phyloP scores from a whole-genome alignment of 2,797 vertebrate genomes.

The Artibeus jamaicensis region DNA sequence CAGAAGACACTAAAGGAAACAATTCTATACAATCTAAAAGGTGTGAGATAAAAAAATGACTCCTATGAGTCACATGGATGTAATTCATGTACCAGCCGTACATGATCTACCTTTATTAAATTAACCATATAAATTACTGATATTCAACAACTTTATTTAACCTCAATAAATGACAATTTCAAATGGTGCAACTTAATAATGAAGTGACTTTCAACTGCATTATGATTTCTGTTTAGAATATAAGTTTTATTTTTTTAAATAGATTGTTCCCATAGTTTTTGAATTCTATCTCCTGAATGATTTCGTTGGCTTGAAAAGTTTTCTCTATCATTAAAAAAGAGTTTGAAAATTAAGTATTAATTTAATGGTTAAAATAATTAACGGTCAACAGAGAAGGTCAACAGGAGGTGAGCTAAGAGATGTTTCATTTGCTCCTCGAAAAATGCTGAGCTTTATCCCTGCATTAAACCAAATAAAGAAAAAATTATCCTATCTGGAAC shows the following conservation, averaged over 20 bases:
- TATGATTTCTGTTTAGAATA: neutral
- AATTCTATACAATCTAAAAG: neutral
- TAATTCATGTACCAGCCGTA: neutral
- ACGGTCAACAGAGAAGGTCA: neutral
- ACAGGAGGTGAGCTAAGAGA: neutral
- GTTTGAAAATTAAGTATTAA: neutral
- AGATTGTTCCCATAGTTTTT: neutral
- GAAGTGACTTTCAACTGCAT: neutral
- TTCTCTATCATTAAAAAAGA: neutral
- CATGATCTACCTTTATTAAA: neutral
- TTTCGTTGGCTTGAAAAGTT: neutral
- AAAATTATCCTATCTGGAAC: neutral
- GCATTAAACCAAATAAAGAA: neutral
- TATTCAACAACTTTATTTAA: slow-evolving; percentile 16
- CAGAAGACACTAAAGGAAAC: slow-evolving; percentile 28
- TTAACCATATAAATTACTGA: neutral
- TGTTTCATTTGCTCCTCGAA: neutral
- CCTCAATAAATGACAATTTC: neutral
- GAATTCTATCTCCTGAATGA: neutral
- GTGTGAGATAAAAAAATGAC: neutral
- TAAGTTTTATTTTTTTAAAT: neutral
- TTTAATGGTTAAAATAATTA: slow-evolving; percentile 14
- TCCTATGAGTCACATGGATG: neutral
- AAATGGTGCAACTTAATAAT: slow-evolving; percentile 7
- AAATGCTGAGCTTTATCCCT: neutral